These are phyloP conservation scores for Nemotelus nigrinus DNA, from an alignment of 2,888 invertebrate genomes.

Conservation along the genomic window DNA sequence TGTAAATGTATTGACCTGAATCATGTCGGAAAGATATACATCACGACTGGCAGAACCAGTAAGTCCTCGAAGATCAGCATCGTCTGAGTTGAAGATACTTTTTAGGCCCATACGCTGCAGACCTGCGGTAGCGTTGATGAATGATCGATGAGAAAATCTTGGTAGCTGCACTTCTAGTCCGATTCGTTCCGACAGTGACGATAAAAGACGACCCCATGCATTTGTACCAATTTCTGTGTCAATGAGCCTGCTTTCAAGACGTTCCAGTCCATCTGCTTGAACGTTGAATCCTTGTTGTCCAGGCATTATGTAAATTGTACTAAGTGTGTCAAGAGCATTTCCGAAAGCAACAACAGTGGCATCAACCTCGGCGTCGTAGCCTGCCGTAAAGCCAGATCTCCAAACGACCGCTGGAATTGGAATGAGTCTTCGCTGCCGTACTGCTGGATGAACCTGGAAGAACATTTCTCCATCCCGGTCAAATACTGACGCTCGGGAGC, in stretches of 20 bases:
- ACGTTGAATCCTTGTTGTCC: conserved; percentile 85
- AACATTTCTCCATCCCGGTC: conserved; percentile 88
- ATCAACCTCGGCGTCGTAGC: conserved; percentile 85
- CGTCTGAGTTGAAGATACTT: conserved; percentile 78
- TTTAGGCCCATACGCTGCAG: conserved; percentile 83
- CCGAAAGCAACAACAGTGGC: conserved; percentile 85
- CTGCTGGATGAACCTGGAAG: conserved; percentile 83
- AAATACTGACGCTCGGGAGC: conserved; percentile 76
- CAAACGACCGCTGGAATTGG: conserved; percentile 87
- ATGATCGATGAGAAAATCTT: conserved; percentile 82
- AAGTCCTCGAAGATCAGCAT: conserved; percentile 84
- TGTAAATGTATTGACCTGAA: conserved; percentile 84
- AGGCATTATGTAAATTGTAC: conserved; percentile 84
- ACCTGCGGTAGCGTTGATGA: conserved; percentile 82
- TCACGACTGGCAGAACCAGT: conserved; percentile 81
- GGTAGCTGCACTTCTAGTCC: conserved; percentile 86
- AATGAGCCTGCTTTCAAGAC: conserved; percentile 76
- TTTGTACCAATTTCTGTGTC: conserved; percentile 74
- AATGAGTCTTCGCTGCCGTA: conserved; percentile 80
- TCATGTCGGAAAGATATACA: conserved; percentile 83
- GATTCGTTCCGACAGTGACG: conserved; percentile 77
- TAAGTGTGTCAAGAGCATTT: conserved; percentile 74
- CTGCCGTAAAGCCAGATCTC: conserved; percentile 79
- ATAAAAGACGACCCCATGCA: conserved; percentile 78
- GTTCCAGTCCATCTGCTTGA: conserved; percentile 80